Evolutionary conservation across 2,113 vertebrate genomes (phyloP).

Genomic region (Varanus komodoensis): DNA sequence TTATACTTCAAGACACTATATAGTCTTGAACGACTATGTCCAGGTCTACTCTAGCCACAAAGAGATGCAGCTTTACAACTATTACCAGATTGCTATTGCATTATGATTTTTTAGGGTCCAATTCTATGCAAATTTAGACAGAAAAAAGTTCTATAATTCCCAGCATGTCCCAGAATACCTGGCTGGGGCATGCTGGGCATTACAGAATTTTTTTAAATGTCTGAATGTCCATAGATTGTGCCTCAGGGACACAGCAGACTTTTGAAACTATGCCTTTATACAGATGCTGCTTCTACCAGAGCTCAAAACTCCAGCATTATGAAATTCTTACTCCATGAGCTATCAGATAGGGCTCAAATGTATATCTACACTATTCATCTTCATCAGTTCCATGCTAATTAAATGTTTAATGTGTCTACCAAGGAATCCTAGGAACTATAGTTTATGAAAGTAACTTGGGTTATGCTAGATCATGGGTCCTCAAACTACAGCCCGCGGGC

Average conservation of each 20-base stretch:
- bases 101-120: neutral
- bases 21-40: neutral
- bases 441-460: too few relatives aligned
- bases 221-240: too few relatives aligned
- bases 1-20: too few relatives aligned
- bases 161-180: too few relatives aligned
- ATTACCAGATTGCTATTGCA: neutral
- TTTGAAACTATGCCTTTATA: neutral
- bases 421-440: too few relatives aligned
- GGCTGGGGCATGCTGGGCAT: too few relatives aligned
- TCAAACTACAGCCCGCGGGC: too few relatives aligned
- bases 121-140: too few relatives aligned
- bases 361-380: neutral
- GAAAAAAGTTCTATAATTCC: too few relatives aligned
- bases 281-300: neutral
- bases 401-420: too few relatives aligned
- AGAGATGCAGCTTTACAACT: neutral
- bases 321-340: neutral
- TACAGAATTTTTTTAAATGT: too few relatives aligned
- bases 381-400: neutral
- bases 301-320: neutral
- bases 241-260: neutral
- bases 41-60: neutral
- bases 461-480: neutral
- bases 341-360: neutral